Evolutionary conservation across 2,113 vertebrate genomes (phyloP), one percentile per base, ranked within the genome.

Genomic region (Physeter macrocephalus): DNA sequence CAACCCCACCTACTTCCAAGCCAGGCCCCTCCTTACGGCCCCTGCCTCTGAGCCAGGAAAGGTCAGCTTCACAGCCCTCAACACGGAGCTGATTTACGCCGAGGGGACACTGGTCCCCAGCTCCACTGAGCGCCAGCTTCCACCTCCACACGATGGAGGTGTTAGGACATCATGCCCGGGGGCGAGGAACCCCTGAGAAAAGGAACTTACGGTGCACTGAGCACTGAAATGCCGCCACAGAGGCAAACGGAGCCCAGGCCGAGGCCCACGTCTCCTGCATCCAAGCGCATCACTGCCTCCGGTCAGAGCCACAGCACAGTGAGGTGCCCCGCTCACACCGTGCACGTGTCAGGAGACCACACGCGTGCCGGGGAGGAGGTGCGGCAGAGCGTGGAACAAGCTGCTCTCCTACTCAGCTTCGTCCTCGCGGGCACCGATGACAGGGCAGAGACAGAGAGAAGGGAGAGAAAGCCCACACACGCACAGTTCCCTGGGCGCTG

Each of bases 291-390:
- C 34, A 11, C 0, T 2, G 52, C 14, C 7, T 78, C 95, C 15
- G 25, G 86, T 23, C 59, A 25, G 61, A 77, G 49, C 43, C 95
- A 27, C 27, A 10, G 20, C 46, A 36, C 2, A 25, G 5, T 1
- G 25, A 39, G 31, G 34, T 21, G 43, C 61, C 27, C 25, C 36
- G 20, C 61, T 10, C 34, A 59, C 66, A 21, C 18, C 1, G 10
- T 14, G 52, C 57, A 6, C 7, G 27, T 5, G n/a, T 29, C 31
- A 8, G 0, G 27, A 21, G 52, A 43, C 23, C 75, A 49, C 39
- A 9, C 13, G 21, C 1, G 9, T 0, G n/a, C 54, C 2, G 7
- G 23, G n/a, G 18, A 15, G 2, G 6, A 93, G 80, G 54, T 21
- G 39, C 23, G 7, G 39, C 25, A 17, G 31, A 11, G 3, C 23